A percentile compares a stretch with the other conserved stretches of the same genome.
Evolutionary conservation across 2,888 invertebrate genomes (phyloP).

Genomic region (Dryadula phaetusa): DNA sequence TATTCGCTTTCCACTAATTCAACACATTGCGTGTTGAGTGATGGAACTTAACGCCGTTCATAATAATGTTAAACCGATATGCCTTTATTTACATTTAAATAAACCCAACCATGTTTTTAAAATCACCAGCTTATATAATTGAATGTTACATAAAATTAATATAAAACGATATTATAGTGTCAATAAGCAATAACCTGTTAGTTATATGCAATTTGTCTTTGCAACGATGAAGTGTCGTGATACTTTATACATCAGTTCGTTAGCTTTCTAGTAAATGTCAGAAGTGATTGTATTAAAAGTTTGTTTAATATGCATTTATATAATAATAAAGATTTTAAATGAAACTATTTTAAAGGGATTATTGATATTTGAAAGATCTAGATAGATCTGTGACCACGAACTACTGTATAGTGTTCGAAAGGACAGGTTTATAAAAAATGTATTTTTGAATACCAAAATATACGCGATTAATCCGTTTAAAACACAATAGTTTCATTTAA

Average conservation of each 20-base stretch:
- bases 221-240: constrained; percentile 37
- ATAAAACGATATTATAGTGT: constrained; percentile 35
- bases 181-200: constrained; percentile 38
- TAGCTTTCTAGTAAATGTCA: constrained; percentile 30
- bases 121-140: constrained; percentile 28
- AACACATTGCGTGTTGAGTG: no score
- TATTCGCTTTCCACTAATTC: no score
- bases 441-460: no score
- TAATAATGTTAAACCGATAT: background rate
- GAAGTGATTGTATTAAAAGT: constrained; percentile 21
- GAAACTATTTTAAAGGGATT: no score
- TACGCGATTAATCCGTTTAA: no score
- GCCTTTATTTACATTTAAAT: background rate
- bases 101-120: constrained; percentile 3
- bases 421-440: no score
- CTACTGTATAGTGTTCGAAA: no score
- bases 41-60: no score
- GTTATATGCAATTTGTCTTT: constrained; percentile 37
- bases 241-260: constrained; percentile 36
- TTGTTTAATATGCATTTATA: background rate
- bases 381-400: no score
- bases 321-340: no score
- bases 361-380: no score
- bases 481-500: no score
- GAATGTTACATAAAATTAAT: constrained; percentile 34